A percentile compares a stretch with the other conserved stretches of the same genome.
phyloP scores from a whole-genome alignment of 2,797 vertebrate species.

The Echiichthys vipera region DNA sequence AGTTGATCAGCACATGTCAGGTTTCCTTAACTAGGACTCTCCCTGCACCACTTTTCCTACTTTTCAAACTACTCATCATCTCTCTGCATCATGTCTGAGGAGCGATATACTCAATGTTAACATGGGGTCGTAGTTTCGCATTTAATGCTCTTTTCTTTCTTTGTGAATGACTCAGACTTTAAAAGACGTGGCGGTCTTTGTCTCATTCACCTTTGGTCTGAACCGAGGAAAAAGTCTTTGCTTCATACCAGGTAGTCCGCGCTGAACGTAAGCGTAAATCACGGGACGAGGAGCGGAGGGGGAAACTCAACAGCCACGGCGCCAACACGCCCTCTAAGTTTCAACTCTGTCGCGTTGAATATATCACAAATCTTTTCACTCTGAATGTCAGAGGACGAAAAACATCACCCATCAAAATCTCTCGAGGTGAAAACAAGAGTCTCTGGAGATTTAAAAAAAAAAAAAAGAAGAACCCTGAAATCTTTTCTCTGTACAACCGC shows the following conservation, averaged over 20 bases:
- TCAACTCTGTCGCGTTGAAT: slow-evolving; percentile 39
- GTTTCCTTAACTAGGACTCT: not conserved
- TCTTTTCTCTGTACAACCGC: slow-evolving; percentile 74
- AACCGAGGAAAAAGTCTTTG: slow-evolving; percentile 40
- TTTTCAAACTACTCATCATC: not conserved
- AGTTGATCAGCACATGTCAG: not conserved
- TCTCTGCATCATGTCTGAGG: not conserved
- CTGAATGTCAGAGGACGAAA: slow-evolving; percentile 82
- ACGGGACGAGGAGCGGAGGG: slow-evolving; percentile 9
- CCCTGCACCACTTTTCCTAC: slow-evolving; percentile 1
- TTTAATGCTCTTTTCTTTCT: slow-evolving; percentile 21
- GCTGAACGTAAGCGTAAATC: slow-evolving; percentile 26
- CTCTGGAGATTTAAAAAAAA: slow-evolving; percentile 85
- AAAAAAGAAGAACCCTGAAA: slow-evolving; percentile 88
- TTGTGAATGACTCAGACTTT: slow-evolving; percentile 8
- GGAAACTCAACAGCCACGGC: slow-evolving; percentile 42
- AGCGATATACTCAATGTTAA: slow-evolving; percentile 4
- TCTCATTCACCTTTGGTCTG: slow-evolving; percentile 46
- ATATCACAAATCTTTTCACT: slow-evolving; percentile 61
- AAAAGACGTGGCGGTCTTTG: slow-evolving; percentile 10
- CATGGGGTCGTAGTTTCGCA: slow-evolving; percentile 29
- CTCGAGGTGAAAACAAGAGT: slow-evolving; percentile 59
- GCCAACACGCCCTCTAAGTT: slow-evolving; percentile 28
- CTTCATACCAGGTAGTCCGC: slow-evolving; percentile 35
- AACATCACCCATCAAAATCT: slow-evolving; percentile 64